These are phyloP conservation scores for Neoniphon sammara DNA, from an alignment of 2,797 vertebrate species.

Conservation along the genomic window DNA sequence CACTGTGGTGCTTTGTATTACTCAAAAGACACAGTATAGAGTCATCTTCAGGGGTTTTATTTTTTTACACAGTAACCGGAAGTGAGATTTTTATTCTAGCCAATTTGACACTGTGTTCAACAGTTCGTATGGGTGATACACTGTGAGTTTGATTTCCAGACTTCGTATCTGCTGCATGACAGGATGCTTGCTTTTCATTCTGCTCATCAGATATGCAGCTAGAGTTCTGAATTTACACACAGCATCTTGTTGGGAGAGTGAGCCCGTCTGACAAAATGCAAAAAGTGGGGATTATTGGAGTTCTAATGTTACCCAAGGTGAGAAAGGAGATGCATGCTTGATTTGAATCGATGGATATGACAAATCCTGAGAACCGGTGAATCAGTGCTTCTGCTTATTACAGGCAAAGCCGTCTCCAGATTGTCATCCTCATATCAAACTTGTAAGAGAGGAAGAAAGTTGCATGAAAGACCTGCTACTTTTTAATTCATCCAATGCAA, in stretches of 20 bases:
- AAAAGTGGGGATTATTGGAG: constrained; percentile 63
- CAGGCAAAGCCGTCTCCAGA: constrained; percentile 72
- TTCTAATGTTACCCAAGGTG: constrained; percentile 65
- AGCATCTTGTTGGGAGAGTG: background rate
- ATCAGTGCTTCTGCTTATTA: constrained; percentile 19
- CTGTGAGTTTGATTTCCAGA: constrained; percentile 53
- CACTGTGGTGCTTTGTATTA: no score
- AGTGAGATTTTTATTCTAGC: background rate
- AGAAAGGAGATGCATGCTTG: constrained; percentile 32
- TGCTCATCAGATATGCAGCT: constrained; percentile 22
- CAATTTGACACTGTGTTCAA: background rate
- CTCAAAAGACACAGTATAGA: no score
- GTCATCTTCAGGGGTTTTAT: no score
- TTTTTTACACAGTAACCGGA: no score
- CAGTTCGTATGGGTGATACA: background rate
- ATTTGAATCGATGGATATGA: background rate
- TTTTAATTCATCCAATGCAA: constrained; percentile 60
- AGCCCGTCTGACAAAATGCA: constrained; percentile 51
- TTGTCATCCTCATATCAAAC: constrained; percentile 80
- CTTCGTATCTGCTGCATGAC: constrained; percentile 43
- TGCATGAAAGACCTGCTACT: constrained; percentile 76
- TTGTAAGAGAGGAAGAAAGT: constrained; percentile 81
- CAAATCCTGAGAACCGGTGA: background rate
- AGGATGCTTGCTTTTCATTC: constrained; percentile 40
- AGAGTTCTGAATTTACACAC: constrained; percentile 12